phyloP scores from a whole-genome alignment of 2,888 invertebrate genomes.

The Catocala nupta region DNA sequence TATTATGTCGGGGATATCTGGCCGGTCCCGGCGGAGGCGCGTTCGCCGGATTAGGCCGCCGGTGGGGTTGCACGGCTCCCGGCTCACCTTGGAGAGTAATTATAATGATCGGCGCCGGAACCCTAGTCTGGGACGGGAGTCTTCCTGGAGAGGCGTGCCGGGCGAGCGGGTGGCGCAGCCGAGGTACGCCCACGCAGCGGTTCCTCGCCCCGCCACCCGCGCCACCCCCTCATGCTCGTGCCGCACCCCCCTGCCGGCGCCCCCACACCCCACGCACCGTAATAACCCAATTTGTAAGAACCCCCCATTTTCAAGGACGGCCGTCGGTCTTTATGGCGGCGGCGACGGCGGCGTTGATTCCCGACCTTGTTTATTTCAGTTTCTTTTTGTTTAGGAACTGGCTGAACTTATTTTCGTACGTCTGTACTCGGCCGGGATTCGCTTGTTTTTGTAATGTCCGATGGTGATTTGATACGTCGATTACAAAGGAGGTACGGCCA shows the following conservation, averaged over 20 bases:
- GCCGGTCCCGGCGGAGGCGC: constrained; percentile 75
- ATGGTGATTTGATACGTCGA: constrained; percentile 64
- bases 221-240: constrained; percentile 72
- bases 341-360: constrained; percentile 86
- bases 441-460: constrained; percentile 71
- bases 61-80: constrained; percentile 77
- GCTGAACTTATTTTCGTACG: constrained; percentile 84
- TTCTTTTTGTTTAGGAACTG: constrained; percentile 87
- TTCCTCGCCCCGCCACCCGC: constrained; percentile 62
- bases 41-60: constrained; percentile 77
- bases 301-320: constrained; percentile 87
- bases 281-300: constrained; percentile 88
- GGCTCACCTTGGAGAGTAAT: constrained; percentile 86
- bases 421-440: constrained; percentile 73
- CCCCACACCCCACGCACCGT: constrained; percentile 81
- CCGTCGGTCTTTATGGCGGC: constrained; percentile 87
- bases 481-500: constrained; percentile 56
- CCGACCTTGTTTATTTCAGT: constrained; percentile 88
- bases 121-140: constrained; percentile 81
- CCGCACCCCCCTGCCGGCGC: constrained; percentile 77
- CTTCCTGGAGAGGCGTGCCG: constrained; percentile 85
- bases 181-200: constrained; percentile 80
- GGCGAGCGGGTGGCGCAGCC: constrained; percentile 78
- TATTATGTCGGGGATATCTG: constrained; percentile 76
- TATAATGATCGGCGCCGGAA: constrained; percentile 86